Conservation (phyloP, 2,888 invertebrate species). For the Cephus rjabovi region DNA sequence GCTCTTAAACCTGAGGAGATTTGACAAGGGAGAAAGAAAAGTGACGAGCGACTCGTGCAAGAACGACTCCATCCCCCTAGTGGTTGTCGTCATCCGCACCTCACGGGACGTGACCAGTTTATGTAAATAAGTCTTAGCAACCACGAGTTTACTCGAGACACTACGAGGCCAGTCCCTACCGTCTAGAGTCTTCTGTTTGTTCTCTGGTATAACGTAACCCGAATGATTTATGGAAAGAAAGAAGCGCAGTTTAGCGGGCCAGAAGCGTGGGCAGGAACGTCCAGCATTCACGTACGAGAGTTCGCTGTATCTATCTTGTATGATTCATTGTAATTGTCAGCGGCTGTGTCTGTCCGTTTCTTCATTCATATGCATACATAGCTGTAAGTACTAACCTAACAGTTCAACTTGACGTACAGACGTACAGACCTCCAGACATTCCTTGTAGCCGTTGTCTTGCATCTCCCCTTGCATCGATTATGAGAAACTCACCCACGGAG, state of each 20-base stretch:
- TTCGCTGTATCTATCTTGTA: slow-evolving; percentile 44
- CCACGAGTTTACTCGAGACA: slow-evolving; percentile 3
- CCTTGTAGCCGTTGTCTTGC: not conserved
- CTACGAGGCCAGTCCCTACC: not conserved
- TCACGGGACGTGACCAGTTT: slow-evolving; percentile 38
- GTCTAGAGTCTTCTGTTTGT: not conserved
- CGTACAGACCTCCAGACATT: not conserved
- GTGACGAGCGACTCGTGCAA: not conserved
- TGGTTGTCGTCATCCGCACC: slow-evolving; percentile 8
- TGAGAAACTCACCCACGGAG: slow-evolving; percentile 25
- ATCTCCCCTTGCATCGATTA: slow-evolving; percentile 27
- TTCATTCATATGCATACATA: not conserved
- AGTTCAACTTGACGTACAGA: not conserved
- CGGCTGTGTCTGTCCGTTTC: slow-evolving; percentile 40
- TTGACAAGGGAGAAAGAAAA: not conserved
- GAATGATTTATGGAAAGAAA: not conserved
- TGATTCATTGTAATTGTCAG: slow-evolving; percentile 58
- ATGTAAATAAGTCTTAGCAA: slow-evolving; percentile 29
- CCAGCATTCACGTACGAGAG: slow-evolving; percentile 16
- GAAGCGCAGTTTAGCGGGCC: slow-evolving; percentile 2
- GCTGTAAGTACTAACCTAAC: not conserved
- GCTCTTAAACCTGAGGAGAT: not conserved
- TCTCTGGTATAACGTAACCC: not conserved
- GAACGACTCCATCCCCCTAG: not conserved
- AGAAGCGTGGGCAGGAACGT: slow-evolving; percentile 1